These are phyloP conservation scores for Pristionchus exspectatus DNA, from an alignment of 2,888 invertebrate species.

Conservation along the genomic window DNA sequence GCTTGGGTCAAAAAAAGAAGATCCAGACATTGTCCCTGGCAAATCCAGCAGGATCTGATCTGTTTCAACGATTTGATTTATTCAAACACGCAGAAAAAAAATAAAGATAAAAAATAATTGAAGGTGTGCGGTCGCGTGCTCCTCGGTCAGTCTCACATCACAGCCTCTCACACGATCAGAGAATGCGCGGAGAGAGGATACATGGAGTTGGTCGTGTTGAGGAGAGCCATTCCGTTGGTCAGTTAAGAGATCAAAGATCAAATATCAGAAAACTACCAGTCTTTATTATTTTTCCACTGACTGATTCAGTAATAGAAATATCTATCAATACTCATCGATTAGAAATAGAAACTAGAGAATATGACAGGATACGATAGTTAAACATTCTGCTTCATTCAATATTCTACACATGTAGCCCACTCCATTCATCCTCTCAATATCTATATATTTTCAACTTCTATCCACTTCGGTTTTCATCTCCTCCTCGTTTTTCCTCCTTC, in stretches of 20 bases:
- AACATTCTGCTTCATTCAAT: not conserved
- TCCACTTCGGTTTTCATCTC: conserved; percentile 54
- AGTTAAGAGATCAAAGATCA: conserved; percentile 38
- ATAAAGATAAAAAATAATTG: conserved; percentile 61
- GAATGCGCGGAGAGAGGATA: conserved; percentile 69
- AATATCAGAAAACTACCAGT: conserved; percentile 3
- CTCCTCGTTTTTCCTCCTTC: conserved; percentile 54
- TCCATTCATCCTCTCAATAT: conserved; percentile 28
- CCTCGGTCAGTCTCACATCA: conserved; percentile 94
- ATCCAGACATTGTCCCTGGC: too few species aligned
- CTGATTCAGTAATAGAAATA: too few species aligned
- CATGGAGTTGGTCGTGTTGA: conserved; percentile 67
- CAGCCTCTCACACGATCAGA: conserved; percentile 96
- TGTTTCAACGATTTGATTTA: not conserved
- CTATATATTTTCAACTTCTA: conserved; percentile 52
- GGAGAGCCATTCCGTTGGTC: conserved; percentile 63
- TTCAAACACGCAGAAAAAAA: not conserved
- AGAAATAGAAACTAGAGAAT: not conserved
- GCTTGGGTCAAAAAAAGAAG: too few species aligned
- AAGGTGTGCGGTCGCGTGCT: conserved; percentile 95
- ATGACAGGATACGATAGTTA: not conserved
- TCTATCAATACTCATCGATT: not conserved
- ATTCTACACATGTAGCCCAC: not conserved
- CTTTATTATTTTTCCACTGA: too few species aligned
- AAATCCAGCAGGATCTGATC: not conserved